Conservation (phyloP, 2,113 vertebrate species). For the Dasyprocta punctata region DNA sequence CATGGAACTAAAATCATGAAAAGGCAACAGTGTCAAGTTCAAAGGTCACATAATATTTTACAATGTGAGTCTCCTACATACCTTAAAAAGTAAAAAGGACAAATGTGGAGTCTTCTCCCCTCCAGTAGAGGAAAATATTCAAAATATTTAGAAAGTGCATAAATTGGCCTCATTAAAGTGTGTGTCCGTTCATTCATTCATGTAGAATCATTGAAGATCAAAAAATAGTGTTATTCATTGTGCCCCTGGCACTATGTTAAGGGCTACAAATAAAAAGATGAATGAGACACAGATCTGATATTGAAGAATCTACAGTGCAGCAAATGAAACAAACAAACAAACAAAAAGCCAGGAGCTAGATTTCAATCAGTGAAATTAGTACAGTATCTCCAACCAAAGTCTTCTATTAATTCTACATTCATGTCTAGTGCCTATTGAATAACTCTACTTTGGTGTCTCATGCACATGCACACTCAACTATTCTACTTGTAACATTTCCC, state of each 20-base stretch:
- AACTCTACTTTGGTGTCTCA: slow-evolving; percentile 1
- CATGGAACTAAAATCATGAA: slow-evolving; percentile 32
- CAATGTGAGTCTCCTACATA: neutral
- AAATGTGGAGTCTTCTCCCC: neutral
- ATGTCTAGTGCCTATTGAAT: neutral
- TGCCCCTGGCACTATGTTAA: neutral
- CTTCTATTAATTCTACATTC: neutral
- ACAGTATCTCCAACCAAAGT: neutral
- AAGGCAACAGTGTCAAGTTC: neutral
- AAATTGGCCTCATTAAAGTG: neutral
- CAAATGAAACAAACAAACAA: slow-evolving; percentile 44
- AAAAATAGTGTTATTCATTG: slow-evolving; percentile 23
- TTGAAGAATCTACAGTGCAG: slow-evolving; percentile 26
- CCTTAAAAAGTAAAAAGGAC: neutral
- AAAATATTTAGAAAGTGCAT: neutral
- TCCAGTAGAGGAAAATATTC: neutral
- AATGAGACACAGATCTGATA: neutral
- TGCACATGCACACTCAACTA: neutral
- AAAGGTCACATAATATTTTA: neutral
- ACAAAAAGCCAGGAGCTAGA: slow-evolving; percentile 1
- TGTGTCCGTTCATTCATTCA: neutral
- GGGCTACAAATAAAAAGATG: slow-evolving; percentile 21
- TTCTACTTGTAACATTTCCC: neutral
- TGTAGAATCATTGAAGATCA: slow-evolving; percentile 24
- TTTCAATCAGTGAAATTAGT: slow-evolving; percentile 42